These are phyloP conservation scores for Saccopteryx bilineata DNA, from an alignment of 2,113 vertebrate species.

Conservation along the genomic window DNA sequence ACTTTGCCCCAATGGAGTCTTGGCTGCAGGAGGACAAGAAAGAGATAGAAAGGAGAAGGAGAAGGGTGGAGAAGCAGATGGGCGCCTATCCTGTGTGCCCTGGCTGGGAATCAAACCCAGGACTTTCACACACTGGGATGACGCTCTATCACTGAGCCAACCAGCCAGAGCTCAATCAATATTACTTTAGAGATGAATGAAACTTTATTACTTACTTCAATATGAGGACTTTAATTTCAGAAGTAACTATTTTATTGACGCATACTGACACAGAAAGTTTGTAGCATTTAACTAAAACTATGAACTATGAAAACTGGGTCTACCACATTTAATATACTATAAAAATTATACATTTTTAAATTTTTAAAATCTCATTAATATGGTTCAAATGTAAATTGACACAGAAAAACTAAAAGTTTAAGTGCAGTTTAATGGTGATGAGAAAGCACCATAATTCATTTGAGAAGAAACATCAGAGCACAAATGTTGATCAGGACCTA, in stretches of 20 bases:
- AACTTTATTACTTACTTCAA: background rate
- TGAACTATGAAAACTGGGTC: background rate
- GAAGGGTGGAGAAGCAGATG: no score
- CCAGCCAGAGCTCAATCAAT: no score
- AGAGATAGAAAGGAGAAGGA: no score
- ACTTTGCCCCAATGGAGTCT: no score
- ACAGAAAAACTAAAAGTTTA: background rate
- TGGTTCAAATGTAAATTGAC: background rate
- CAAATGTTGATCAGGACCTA: background rate
- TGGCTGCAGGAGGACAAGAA: no score
- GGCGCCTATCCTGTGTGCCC: no score
- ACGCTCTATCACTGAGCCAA: no score
- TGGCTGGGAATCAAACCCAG: no score
- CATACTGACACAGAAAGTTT: background rate
- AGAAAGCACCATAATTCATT: background rate
- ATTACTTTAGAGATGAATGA: no score
- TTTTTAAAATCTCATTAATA: background rate
- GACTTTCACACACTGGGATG: no score
- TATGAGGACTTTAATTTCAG: background rate
- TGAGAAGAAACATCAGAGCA: background rate
- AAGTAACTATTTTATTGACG: background rate
- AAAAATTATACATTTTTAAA: background rate
- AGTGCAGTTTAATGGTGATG: accelerated
- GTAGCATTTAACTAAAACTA: background rate
- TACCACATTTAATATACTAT: background rate